Conservation (phyloP, 2,888 invertebrate species). For the Drosophila antonietae region DNA sequence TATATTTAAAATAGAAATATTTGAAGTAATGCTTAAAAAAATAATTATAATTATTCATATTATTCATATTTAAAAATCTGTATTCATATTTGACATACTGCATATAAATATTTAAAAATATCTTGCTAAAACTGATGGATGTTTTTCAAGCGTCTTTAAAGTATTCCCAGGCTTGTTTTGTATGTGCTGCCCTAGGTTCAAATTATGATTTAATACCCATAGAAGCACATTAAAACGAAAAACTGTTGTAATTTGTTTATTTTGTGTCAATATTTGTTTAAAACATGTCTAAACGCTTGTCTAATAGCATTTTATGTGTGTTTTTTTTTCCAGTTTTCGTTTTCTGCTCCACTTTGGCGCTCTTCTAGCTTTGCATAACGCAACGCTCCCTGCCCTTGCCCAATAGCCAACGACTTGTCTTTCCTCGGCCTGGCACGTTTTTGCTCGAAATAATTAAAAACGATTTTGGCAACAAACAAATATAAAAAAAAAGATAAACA, state of each 20-base stretch:
- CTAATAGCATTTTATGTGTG: constrained; percentile 1
- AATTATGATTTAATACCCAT: neutral
- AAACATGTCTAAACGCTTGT: constrained; percentile 6
- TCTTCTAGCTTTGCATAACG: constrained; percentile 45
- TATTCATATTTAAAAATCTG: too few relatives aligned
- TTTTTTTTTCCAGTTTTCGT: neutral
- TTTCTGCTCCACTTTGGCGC: constrained; percentile 36
- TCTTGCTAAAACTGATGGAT: neutral
- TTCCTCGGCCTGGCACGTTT: constrained; percentile 29
- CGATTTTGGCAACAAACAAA: constrained; percentile 56
- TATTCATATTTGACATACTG: too few relatives aligned
- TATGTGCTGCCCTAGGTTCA: neutral
- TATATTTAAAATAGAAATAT: too few relatives aligned
- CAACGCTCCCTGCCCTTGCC: constrained; percentile 40
- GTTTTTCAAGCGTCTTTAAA: neutral
- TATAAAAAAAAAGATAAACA: neutral
- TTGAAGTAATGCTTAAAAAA: too few relatives aligned
- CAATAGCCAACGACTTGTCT: constrained; percentile 17
- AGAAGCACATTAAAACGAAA: neutral
- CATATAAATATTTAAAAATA: too few relatives aligned
- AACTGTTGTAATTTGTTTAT: constrained; percentile 11
- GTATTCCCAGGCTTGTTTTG: constrained; percentile 5
- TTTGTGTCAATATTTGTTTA: constrained; percentile 17
- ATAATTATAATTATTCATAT: too few relatives aligned
- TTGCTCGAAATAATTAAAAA: constrained; percentile 64